Conservation (phyloP, 2,797 vertebrate species). For the Oreochromis mossambicus region DNA sequence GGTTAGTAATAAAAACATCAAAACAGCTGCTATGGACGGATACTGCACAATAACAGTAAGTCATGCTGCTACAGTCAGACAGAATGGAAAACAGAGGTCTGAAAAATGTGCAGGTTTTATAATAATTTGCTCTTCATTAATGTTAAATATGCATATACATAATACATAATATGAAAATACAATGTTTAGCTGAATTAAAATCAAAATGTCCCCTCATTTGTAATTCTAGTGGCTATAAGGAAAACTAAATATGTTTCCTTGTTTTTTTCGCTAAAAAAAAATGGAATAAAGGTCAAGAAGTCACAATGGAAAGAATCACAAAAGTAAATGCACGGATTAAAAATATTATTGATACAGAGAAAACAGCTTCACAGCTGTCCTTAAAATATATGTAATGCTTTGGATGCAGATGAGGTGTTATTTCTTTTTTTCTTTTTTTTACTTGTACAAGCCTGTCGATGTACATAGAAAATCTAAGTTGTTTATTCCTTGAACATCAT, state of each 20-base stretch:
- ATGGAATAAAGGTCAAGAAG: neutral
- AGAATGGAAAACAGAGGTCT: neutral
- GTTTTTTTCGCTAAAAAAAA: neutral
- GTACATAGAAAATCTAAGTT: neutral
- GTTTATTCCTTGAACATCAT: neutral
- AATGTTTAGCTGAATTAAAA: neutral
- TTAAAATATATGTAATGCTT: neutral
- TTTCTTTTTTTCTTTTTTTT: neutral
- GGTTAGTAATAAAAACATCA: neutral
- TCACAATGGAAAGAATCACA: slow-evolving; percentile 26
- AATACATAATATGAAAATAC: neutral
- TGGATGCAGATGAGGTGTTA: neutral
- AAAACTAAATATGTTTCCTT: neutral
- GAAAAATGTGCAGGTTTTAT: neutral
- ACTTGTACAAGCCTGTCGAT: neutral
- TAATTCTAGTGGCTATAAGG: neutral
- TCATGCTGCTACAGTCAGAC: neutral
- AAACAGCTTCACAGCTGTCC: neutral
- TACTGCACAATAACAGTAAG: neutral
- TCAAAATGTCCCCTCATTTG: neutral
- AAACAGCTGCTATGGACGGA: neutral
- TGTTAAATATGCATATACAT: neutral
- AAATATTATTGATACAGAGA: neutral
- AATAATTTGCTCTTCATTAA: neutral
- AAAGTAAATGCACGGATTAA: neutral